Conservation (phyloP, 1,140 invertebrate genomes). For the Drosophila quadrilineata region DNA sequence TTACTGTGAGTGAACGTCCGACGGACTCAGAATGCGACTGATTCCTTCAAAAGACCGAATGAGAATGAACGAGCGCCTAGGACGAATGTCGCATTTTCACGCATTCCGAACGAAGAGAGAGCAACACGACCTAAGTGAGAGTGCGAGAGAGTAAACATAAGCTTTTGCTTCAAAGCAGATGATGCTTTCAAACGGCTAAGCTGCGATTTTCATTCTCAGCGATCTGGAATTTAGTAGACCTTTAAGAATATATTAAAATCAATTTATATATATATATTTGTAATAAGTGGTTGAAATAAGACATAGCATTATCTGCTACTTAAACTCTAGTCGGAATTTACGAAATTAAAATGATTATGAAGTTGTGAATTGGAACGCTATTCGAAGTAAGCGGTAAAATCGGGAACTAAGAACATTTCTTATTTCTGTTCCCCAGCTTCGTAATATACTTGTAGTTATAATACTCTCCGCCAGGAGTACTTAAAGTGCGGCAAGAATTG, state of each 20-base stretch:
- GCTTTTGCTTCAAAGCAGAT: constrained; percentile 16
- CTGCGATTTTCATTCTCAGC: not conserved
- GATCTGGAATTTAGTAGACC: not conserved
- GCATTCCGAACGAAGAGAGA: constrained; percentile 1
- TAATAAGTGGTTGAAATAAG: too few relatives aligned
- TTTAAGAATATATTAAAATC: constrained; percentile 17
- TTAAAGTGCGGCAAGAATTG: too few relatives aligned
- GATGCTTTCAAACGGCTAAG: not conserved
- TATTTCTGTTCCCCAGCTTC: too few relatives aligned
- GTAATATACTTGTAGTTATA: too few relatives aligned
- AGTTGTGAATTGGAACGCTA: too few relatives aligned
- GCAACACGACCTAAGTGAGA: not conserved
- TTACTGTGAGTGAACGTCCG: constrained; percentile 50
- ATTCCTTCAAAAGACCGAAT: constrained; percentile 74
- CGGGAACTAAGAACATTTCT: too few relatives aligned
- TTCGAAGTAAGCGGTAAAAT: too few relatives aligned
- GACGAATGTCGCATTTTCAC: constrained; percentile 53
- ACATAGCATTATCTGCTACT: too few relatives aligned
- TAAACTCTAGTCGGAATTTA: too few relatives aligned
- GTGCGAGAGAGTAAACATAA: constrained; percentile 3
- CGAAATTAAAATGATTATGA: too few relatives aligned
- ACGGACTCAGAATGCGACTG: constrained; percentile 61
- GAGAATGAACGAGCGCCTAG: constrained; percentile 64
- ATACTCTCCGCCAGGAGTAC: too few relatives aligned
- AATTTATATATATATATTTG: not conserved